These are phyloP conservation scores for Eulithis testata DNA, from an alignment of 2,888 invertebrate genomes.

Conservation along the genomic window DNA sequence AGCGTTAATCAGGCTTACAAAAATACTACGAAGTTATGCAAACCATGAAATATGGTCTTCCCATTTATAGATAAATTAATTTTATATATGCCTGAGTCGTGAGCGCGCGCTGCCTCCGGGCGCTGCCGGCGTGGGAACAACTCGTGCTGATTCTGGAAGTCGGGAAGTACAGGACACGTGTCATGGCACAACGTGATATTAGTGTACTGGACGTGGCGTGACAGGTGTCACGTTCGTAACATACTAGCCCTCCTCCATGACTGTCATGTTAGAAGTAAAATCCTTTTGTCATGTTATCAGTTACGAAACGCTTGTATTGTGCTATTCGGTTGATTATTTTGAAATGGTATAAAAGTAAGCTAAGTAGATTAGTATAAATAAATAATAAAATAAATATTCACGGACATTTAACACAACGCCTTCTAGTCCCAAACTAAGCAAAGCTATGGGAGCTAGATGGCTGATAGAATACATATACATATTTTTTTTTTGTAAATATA, in stretches of 20 bases:
- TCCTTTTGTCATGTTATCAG: no score
- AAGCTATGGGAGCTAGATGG: no score
- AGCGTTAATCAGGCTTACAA: not conserved
- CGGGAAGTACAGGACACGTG: slow-evolving; percentile 44
- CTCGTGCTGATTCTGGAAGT: slow-evolving; percentile 47
- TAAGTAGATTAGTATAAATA: no score
- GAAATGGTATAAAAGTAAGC: no score
- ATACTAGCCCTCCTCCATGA: not conserved
- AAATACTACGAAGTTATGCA: not conserved
- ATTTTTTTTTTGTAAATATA: no score
- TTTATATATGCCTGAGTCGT: slow-evolving; percentile 78
- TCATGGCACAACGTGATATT: slow-evolving; percentile 13
- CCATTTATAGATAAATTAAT: slow-evolving; percentile 82
- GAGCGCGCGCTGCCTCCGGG: slow-evolving; percentile 77
- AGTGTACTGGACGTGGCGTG: not conserved
- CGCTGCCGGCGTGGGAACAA: slow-evolving; percentile 76
- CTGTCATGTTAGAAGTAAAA: no score
- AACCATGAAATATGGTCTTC: slow-evolving; percentile 53
- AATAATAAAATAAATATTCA: no score
- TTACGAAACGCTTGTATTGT: no score
- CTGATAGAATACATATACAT: no score
- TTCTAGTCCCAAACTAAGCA: no score
- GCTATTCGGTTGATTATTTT: no score
- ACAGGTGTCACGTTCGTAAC: not conserved
- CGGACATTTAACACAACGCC: no score